A percentile compares a stretch with the other conserved stretches of the same genome.
Conservation (phyloP, 2,797 vertebrate species). For the Morus bassanus region DNA sequence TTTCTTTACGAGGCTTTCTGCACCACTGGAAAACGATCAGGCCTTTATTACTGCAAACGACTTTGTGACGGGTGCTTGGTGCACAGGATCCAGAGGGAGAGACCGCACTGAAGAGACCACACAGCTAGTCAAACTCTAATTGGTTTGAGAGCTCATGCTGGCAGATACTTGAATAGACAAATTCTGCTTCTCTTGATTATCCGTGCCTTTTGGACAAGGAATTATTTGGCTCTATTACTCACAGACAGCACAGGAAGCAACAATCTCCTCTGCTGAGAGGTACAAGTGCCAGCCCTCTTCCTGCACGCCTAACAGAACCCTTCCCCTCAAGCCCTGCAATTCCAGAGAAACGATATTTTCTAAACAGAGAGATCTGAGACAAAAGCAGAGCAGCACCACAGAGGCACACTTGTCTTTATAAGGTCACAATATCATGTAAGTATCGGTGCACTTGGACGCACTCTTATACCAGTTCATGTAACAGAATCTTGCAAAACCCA, state of each 20-base stretch:
- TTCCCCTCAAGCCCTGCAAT: background rate
- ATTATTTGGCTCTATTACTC: background rate
- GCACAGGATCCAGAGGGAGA: background rate
- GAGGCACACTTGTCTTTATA: background rate
- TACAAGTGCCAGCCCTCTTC: background rate
- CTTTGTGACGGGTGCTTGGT: background rate
- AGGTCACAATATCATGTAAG: background rate
- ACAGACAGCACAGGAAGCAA: constrained; percentile 3
- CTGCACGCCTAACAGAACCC: background rate
- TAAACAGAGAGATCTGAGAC: background rate
- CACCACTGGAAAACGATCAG: constrained; percentile 9
- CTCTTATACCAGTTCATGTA: background rate
- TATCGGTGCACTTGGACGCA: background rate
- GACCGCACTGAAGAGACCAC: background rate
- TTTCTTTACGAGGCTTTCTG: constrained; percentile 6
- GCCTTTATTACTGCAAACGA: constrained; percentile 20
- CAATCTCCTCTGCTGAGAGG: background rate
- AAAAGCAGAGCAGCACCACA: background rate
- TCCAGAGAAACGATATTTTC: background rate
- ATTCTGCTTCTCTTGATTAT: background rate
- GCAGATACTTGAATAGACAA: background rate
- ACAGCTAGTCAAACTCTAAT: background rate
- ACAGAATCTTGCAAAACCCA: background rate
- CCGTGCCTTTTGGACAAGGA: background rate
- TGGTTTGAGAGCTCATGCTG: background rate